Base-by-base conservation (phyloP, 35 echinoderm and acorn worm genomes). In the Lytechinus variegatus region DNA sequence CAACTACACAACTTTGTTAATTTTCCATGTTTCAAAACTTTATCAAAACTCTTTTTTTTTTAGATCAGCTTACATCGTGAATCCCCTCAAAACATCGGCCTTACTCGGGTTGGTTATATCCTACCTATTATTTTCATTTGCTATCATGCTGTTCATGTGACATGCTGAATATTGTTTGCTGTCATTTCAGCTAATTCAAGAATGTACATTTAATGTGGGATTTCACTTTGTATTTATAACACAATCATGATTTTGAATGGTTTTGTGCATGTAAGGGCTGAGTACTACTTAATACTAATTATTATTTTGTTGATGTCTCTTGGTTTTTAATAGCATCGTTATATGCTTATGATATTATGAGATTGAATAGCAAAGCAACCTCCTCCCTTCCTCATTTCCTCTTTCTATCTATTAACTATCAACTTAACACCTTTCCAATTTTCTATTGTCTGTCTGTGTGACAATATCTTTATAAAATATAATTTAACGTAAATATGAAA, bases 21-120 rank as follows among this genome's bases (percentile, higher is more conserved):
- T 44, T 44, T 44, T 79, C 24, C n/a, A 79, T 79, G 7, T 79
- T 24, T 79, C 66, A n/a, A 4, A 79, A 79, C 66, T 79, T 21
- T 79, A 79, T 79, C 66, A 24, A 79, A 60, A 60, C 7, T 24
- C 13, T 58, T 7, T 44, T 79, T 24, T 79, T 79, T 79, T 14
- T 79, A 79, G 66, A 79, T 79, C 66, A 79, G 66, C 19, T 79
- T 24, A 79, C 16, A 1, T n/a, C 66, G 66, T 79, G 66, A 79
- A 79, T 24, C 66, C 16, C 66, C 66, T 79, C 66, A 24, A 79
- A 79, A 79, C 66, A 24, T 91, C 89, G 14, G 19, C 66, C 93
- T 55, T 27, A 61, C 54, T 58, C 71, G 87, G 95, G 87, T 91
- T 27, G 52, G 87, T 95, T 27, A 44, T 33, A 44, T 95, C 10